Conservation (phyloP, 2,797 vertebrate species). For the Astyanax mexicanus region DNA sequence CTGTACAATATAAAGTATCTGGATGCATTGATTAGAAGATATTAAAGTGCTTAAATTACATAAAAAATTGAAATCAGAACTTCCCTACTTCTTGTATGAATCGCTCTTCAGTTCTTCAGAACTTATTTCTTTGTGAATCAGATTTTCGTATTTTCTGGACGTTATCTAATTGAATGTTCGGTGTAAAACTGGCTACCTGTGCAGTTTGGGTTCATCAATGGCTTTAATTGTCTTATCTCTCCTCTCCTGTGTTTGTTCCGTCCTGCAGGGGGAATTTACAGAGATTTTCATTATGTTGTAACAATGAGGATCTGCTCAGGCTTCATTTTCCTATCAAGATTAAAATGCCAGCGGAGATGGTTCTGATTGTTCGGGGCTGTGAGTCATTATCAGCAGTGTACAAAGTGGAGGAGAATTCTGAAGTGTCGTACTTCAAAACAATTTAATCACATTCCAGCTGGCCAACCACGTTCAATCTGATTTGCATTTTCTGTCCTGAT, state of each 20-base stretch:
- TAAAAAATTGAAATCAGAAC: too few relatives aligned
- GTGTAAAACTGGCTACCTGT: conserved; percentile 6
- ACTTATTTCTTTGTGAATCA: background rate
- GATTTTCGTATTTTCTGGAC: background rate
- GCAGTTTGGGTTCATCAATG: conserved; percentile 28
- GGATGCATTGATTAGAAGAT: too few relatives aligned
- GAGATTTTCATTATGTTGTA: conserved; percentile 46
- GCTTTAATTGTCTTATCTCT: conserved; percentile 46
- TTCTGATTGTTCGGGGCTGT: conserved; percentile 44
- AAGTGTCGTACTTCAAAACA: conserved; percentile 21
- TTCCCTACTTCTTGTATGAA: too few relatives aligned
- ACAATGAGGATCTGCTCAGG: conserved; percentile 46
- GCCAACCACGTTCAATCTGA: too few relatives aligned
- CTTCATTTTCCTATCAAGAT: conserved; percentile 58
- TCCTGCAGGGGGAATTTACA: conserved; percentile 39
- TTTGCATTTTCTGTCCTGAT: background rate
- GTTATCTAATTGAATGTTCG: background rate
- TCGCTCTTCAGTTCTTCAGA: background rate
- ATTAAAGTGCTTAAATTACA: too few relatives aligned
- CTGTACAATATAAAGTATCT: too few relatives aligned
- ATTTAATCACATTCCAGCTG: too few relatives aligned
- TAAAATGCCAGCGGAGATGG: conserved; percentile 49
- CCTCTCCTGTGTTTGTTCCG: conserved; percentile 45
- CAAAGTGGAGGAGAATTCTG: conserved; percentile 30
- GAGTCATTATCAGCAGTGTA: conserved; percentile 29